Evolutionary conservation across 2,797 vertebrate species (phyloP), one percentile per base, ranked within the genome.

Genomic region (Poecile montanus): DNA sequence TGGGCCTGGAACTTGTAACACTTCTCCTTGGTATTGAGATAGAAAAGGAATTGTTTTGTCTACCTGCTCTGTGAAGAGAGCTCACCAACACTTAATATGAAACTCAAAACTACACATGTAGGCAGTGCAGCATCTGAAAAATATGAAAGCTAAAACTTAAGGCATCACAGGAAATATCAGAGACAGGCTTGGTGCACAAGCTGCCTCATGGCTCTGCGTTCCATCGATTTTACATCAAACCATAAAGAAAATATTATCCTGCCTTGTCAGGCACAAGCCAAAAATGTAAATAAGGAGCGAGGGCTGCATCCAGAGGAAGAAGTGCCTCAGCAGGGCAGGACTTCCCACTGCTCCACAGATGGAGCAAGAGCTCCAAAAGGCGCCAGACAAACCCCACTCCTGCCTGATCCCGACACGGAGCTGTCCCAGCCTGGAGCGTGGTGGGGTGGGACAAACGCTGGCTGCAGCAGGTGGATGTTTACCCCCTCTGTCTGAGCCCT

Each of bases 341-440:
- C 47, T 70, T 80, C 70, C 53, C 38, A 2, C 34, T 1, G 0
- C 61, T 63, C 56, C 48, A 38, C 9, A 25, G 25, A 4, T 2
- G 23, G 25, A 78, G 70, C 71, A 17, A 13, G 22, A 13, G 13
- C n/a, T 76, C 68, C 70, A 42, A 29, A 60, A 40, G 0, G 0
- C 1, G 0, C 40, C 22, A 4, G 30, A 58, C 32, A 60, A 84
- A 25, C 6, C 22, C 38, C 18, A 5, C 2, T 0, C 8, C 25
- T 3, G 4, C 42, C 38, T 34, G 17, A 16, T 26, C 29, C 29
- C 0, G 0, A 10, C 23, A 15, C 0, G 0, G 20, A 32, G 29
- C 26, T 4, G 2, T 51, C 19, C 80, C 48, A 26, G 48, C 25
- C 65, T 18, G 54, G 45, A 16, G 32, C 0, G 0, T 0, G 2